Conservation (phyloP, 2,888 invertebrate species). For the Abrostola triplasia region DNA sequence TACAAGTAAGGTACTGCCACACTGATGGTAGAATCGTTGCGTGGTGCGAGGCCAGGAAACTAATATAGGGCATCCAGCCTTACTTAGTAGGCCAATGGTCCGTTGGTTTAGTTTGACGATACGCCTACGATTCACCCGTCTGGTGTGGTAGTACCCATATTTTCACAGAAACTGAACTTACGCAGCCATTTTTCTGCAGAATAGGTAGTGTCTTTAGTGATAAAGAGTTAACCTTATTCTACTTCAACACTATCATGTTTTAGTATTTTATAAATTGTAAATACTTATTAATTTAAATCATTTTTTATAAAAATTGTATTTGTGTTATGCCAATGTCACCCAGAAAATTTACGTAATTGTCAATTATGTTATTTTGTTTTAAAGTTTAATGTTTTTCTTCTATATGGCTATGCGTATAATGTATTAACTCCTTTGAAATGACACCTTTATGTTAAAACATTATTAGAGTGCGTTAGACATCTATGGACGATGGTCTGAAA, state of each 20-base stretch:
- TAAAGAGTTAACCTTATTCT: not conserved
- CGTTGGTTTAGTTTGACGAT: too few species aligned
- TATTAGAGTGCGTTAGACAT: not conserved
- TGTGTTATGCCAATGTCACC: slow-evolving; percentile 2
- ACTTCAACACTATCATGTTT: slow-evolving; percentile 28
- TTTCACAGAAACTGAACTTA: slow-evolving; percentile 18
- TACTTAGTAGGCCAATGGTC: too few species aligned
- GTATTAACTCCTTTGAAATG: slow-evolving; percentile 13
- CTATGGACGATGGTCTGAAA: too few species aligned
- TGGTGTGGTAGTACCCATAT: not conserved
- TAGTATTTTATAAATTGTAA: slow-evolving; percentile 3
- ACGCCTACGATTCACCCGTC: too few species aligned
- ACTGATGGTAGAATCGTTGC: too few species aligned
- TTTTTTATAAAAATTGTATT: slow-evolving; percentile 7
- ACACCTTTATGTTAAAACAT: not conserved
- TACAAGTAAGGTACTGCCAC: too few species aligned
- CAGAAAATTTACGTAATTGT: slow-evolving; percentile 4
- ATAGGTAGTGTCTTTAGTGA: slow-evolving; percentile 3
- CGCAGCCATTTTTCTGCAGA: slow-evolving; percentile 29
- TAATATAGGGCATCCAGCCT: too few species aligned
- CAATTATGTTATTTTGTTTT: slow-evolving; percentile 17
- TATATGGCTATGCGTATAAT: not conserved
- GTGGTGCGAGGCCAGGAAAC: too few species aligned
- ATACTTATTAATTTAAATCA: slow-evolving; percentile 5
- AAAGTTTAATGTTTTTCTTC: not conserved